Evolutionary conservation across 2,113 vertebrate genomes (phyloP).

Genomic region (Bungarus multicinctus): DNA sequence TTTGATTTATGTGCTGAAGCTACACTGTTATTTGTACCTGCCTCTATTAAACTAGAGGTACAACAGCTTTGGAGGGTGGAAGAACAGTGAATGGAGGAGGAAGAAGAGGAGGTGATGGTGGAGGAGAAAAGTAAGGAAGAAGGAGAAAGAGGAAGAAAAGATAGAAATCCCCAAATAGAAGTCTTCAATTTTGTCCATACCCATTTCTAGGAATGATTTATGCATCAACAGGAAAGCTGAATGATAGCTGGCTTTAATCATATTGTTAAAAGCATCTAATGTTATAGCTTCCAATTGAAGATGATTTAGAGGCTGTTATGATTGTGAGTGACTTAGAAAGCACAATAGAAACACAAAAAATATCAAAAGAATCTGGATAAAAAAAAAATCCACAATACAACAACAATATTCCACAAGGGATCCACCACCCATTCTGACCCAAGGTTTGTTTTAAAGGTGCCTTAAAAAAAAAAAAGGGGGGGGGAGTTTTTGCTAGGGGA

Average conservation of each 20-base stretch:
- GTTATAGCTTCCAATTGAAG: neutral
- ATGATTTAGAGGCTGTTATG: neutral
- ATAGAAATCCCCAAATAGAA: neutral
- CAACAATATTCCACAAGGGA: neutral
- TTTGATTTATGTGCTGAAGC: neutral
- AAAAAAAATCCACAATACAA: neutral
- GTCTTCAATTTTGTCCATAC: neutral
- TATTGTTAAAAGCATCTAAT: neutral
- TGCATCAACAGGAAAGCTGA: neutral
- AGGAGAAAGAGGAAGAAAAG: neutral
- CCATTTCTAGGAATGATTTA: neutral
- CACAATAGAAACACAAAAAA: neutral
- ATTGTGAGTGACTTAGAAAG: neutral
- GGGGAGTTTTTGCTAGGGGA: no score
- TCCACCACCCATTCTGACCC: neutral
- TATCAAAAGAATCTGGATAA: neutral
- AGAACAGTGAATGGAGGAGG: neutral
- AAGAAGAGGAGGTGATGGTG: neutral
- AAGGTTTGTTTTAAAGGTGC: neutral
- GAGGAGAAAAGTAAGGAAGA: neutral
- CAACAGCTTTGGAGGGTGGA: neutral
- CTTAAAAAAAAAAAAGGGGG: no score
- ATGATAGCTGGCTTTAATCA: neutral
- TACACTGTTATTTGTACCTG: neutral
- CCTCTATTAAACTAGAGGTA: neutral